Evolutionary conservation across 2,797 vertebrate species (phyloP).

Genomic region (Sciurus vulgaris): DNA sequence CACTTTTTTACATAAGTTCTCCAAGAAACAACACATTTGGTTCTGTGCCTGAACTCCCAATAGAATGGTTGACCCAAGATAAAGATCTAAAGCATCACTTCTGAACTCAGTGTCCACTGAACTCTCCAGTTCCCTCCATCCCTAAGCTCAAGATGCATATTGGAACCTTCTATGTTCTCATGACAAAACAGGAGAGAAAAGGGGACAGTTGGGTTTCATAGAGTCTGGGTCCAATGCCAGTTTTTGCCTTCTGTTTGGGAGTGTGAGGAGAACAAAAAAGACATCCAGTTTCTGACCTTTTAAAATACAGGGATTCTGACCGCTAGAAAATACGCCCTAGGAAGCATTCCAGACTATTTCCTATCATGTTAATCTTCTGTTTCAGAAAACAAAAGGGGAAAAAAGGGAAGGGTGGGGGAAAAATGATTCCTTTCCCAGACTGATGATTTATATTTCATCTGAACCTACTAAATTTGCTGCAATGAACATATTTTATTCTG

Average conservation of each 20-base stretch:
- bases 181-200: background rate
- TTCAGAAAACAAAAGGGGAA: background rate
- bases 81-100: background rate
- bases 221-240: background rate
- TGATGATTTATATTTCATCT: constrained; percentile 8
- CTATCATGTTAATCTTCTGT: background rate
- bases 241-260: background rate
- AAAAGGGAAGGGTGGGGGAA: background rate
- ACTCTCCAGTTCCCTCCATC: background rate
- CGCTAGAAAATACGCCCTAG: background rate
- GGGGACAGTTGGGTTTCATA: accelerated
- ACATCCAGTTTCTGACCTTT: background rate
- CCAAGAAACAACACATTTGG: background rate
- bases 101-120: background rate
- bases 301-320: background rate
- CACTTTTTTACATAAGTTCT: background rate
- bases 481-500: constrained; percentile 44
- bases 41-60: background rate
- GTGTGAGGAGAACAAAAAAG: background rate
- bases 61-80: background rate
- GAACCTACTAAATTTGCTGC: background rate
- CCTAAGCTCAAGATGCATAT: background rate
- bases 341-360: background rate
- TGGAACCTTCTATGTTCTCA: background rate
- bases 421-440: background rate